phyloP scores from a whole-genome alignment of 35 echinoderm and acorn worm species.

The Heliocidaris tuberculata region DNA sequence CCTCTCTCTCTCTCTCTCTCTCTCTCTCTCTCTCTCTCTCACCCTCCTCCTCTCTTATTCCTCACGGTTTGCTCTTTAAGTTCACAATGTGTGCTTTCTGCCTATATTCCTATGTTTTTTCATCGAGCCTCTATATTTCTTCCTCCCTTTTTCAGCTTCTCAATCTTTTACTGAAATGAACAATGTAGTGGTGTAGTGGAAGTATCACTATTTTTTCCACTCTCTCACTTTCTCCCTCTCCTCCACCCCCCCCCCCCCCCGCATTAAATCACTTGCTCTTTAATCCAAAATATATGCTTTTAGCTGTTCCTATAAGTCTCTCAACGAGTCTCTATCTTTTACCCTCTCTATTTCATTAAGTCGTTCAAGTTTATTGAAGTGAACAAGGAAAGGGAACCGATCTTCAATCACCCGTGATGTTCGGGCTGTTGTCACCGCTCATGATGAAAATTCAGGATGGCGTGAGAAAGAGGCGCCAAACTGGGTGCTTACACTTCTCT shows the following conservation, averaged over 20 bases:
- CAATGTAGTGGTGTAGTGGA: too few relatives aligned
- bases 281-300: not conserved
- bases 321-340: not conserved
- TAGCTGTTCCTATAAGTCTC: not conserved
- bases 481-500: not conserved
- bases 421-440: not conserved
- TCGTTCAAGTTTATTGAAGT: not conserved
- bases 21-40: too few relatives aligned
- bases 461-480: not conserved
- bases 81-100: too few relatives aligned
- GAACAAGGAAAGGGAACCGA: not conserved
- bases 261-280: not conserved
- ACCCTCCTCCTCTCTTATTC: too few relatives aligned
- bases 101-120: too few relatives aligned
- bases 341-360: not conserved
- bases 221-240: not conserved
- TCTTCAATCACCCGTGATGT: not conserved
- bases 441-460: slow-evolving; percentile 4
- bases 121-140: too few relatives aligned
- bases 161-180: too few relatives aligned
- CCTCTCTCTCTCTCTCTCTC: too few relatives aligned
- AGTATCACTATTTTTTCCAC: too few relatives aligned
- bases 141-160: too few relatives aligned
- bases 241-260: not conserved
- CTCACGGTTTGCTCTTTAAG: too few relatives aligned